These are phyloP conservation scores for Drosophila pseudotalamancana DNA, from an alignment of 2,888 invertebrate genomes.

Conservation along the genomic window DNA sequence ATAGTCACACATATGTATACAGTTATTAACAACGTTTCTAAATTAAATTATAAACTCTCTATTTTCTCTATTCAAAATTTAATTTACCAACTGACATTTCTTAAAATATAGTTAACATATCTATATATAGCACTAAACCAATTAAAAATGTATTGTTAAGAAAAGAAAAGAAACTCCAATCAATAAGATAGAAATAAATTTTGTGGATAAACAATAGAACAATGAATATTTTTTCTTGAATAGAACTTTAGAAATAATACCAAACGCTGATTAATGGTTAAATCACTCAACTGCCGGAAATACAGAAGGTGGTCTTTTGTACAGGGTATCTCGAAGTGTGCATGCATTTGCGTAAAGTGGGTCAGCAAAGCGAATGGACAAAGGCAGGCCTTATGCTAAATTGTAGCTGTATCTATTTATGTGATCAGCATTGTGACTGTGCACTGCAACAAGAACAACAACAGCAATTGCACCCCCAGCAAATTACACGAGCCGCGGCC, in stretches of 20 bases:
- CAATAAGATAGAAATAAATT: not conserved
- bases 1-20: not conserved
- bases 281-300: not conserved
- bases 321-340: slow-evolving; percentile 1
- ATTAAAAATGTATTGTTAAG: slow-evolving; percentile 6
- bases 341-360: slow-evolving; percentile 7
- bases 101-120: not conserved
- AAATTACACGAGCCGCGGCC: slow-evolving; percentile 23
- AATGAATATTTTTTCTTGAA: not conserved
- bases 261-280: slow-evolving; percentile 8
- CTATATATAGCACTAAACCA: not conserved
- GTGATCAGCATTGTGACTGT: slow-evolving; percentile 41
- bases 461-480: slow-evolving; percentile 12
- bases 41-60: slow-evolving; percentile 14
- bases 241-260: not conserved
- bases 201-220: not conserved
- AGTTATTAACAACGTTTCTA: not conserved
- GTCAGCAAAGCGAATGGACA: slow-evolving; percentile 10
- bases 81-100: not conserved
- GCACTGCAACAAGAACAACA: not conserved
- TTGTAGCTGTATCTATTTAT: slow-evolving; percentile 29
- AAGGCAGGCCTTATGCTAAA: slow-evolving; percentile 15
- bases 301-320: not conserved
- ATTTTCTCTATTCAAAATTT: not conserved
- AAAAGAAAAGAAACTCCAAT: not conserved